Evolutionary conservation across 92 coral and sea anemone genomes (phyloP).

Genomic region (Micromussa lordhowensis): DNA sequence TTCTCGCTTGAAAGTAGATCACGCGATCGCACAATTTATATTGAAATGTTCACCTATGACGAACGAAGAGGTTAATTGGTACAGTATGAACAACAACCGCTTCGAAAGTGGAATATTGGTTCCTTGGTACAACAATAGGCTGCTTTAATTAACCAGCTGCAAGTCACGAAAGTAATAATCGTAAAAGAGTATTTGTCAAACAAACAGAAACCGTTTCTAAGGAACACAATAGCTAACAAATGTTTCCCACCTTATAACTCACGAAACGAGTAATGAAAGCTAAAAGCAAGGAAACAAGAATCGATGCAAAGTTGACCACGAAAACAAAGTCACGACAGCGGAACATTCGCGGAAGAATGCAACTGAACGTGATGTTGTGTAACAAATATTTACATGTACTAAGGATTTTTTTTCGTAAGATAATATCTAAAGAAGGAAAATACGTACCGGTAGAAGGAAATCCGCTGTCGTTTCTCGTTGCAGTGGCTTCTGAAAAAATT

Average conservation of each 20-base stretch:
- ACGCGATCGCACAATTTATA: background rate
- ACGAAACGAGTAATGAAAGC: background rate
- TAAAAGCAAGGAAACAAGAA: too few species aligned
- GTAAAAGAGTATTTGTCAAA: background rate
- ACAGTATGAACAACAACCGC: constrained; percentile 11
- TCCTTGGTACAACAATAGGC: background rate
- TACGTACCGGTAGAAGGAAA: constrained; percentile 60
- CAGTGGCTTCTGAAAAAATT: constrained; percentile 42
- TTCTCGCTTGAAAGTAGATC: too few species aligned
- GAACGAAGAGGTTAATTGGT: background rate
- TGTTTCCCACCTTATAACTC: background rate
- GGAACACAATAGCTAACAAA: background rate
- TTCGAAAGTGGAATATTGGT: constrained; percentile 11
- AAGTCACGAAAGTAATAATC: constrained; percentile 36
- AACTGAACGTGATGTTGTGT: background rate
- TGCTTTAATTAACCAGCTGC: constrained; percentile 1
- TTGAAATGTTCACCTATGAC: constrained; percentile 1
- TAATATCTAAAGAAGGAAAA: background rate
- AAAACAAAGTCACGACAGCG: constrained; percentile 8
- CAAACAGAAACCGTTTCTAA: constrained; percentile 17
- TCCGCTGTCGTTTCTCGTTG: constrained; percentile 60
- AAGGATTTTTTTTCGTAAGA: background rate
- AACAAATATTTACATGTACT: background rate
- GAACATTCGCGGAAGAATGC: background rate
- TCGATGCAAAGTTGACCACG: too few species aligned